Percentiles rank a stretch among this genome's conserved stretches.
Conservation (phyloP, 2,888 invertebrate species). For the Lasioglossum leucozonium region DNA sequence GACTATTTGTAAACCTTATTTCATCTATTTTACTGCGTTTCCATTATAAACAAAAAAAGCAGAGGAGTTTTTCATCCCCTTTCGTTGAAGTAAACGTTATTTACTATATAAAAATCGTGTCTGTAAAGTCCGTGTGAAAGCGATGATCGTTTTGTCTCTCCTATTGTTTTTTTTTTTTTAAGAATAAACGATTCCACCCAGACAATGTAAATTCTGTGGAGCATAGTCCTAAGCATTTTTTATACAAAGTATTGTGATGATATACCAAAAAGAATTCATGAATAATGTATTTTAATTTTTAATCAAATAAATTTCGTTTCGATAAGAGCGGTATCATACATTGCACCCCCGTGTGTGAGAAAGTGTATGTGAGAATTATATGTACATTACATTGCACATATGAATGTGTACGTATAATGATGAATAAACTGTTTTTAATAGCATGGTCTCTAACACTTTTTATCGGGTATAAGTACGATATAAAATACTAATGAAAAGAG, state of each 20-base stretch:
- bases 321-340: conserved; percentile 52
- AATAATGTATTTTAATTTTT: conserved; percentile 79
- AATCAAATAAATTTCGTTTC: conserved; percentile 78
- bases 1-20: conserved; percentile 41
- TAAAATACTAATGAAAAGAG: neutral
- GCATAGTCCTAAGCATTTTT: conserved; percentile 75
- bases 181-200: conserved; percentile 67
- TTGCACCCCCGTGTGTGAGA: neutral
- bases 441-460: neutral
- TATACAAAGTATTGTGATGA: conserved; percentile 76
- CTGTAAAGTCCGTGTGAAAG: conserved; percentile 57
- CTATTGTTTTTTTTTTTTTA: conserved; percentile 2
- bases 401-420: neutral
- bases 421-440: neutral
- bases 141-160: conserved; percentile 44
- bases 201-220: conserved; percentile 65
- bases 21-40: conserved; percentile 35
- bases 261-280: conserved; percentile 73
- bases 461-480: neutral
- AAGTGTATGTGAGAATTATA: neutral
- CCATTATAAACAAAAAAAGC: conserved; percentile 3
- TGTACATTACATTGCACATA: neutral
- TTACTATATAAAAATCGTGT: conserved; percentile 45
- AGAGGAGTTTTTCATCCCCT: neutral
- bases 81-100: conserved; percentile 34